Conservation (phyloP, 53 echinoderm and acorn worm genomes). For the Luidia sarsii region DNA sequence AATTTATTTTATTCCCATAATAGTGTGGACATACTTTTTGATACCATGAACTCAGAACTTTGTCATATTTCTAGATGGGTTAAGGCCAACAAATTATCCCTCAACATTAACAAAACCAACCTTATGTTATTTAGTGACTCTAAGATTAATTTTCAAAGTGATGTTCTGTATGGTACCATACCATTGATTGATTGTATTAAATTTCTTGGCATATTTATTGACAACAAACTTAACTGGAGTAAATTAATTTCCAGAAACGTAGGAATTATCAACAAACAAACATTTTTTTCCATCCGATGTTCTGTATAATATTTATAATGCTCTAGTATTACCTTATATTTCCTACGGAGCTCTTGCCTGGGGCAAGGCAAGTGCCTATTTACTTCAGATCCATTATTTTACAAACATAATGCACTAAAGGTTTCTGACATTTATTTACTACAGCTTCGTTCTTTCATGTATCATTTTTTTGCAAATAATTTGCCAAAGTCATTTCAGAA, state of each 20-base stretch:
- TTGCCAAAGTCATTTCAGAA: no score
- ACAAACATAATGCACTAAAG: neutral
- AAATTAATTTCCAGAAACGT: no score
- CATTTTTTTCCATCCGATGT: conserved; percentile 28
- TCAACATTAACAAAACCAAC: conserved; percentile 2
- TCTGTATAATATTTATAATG: neutral
- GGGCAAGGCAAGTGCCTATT: neutral
- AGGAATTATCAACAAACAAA: conserved; percentile 29
- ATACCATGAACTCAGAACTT: neutral
- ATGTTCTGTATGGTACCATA: no score
- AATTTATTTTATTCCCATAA: neutral
- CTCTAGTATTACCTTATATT: conserved; percentile 15
- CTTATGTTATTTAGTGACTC: conserved; percentile 22
- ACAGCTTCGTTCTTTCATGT: conserved; percentile 29
- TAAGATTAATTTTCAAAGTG: conserved; percentile 27
- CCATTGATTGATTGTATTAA: conserved; percentile 9
- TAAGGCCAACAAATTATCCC: no score
- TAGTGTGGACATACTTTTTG: neutral
- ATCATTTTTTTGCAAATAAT: conserved; percentile 1
- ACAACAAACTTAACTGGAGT: no score
- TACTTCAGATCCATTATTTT: conserved; percentile 21
- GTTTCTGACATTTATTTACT: no score
- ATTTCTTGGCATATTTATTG: no score
- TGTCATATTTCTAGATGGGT: neutral
- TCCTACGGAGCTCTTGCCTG: conserved; percentile 25